A percentile compares a stretch with the other conserved stretches of the same genome.
Evolutionary conservation across 2,797 vertebrate genomes (phyloP).

Genomic region (Trematomus bernacchii): DNA sequence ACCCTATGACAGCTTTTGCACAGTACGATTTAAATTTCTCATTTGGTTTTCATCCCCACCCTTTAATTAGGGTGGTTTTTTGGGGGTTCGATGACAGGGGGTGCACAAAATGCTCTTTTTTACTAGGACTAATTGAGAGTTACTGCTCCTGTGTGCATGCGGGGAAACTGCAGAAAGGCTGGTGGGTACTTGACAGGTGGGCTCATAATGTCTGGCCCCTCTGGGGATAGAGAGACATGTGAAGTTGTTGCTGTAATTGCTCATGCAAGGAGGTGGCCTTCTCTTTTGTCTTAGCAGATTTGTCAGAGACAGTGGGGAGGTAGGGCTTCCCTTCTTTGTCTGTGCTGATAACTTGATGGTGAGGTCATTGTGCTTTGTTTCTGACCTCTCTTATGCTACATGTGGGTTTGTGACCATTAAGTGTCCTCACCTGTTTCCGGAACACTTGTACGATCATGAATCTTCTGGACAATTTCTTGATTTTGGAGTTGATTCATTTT

Average conservation of each 20-base stretch:
- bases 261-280: slow-evolving; percentile 79
- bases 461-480: neutral
- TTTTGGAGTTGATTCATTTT: neutral
- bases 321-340: slow-evolving; percentile 48
- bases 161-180: slow-evolving; percentile 76
- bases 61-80: slow-evolving; percentile 52
- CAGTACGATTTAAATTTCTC: slow-evolving; percentile 30
- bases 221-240: slow-evolving; percentile 50
- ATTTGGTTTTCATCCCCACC: slow-evolving; percentile 16
- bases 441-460: neutral
- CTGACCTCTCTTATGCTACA: neutral
- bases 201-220: slow-evolving; percentile 83
- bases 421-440: neutral
- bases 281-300: slow-evolving; percentile 79
- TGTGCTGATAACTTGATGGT: slow-evolving; percentile 43
- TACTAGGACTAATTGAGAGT: slow-evolving; percentile 76
- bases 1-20: slow-evolving; percentile 40
- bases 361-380: slow-evolving; percentile 39
- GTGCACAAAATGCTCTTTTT: slow-evolving; percentile 32
- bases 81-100: slow-evolving; percentile 14
- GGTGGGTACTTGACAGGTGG: slow-evolving; percentile 87
- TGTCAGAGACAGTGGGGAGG: slow-evolving; percentile 70
- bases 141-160: slow-evolving; percentile 78
- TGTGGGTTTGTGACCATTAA: slow-evolving; percentile 3
- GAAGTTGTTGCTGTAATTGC: slow-evolving; percentile 89